phyloP scores from a whole-genome alignment of 2,797 vertebrate species.

The Eulemur albifrons region DNA sequence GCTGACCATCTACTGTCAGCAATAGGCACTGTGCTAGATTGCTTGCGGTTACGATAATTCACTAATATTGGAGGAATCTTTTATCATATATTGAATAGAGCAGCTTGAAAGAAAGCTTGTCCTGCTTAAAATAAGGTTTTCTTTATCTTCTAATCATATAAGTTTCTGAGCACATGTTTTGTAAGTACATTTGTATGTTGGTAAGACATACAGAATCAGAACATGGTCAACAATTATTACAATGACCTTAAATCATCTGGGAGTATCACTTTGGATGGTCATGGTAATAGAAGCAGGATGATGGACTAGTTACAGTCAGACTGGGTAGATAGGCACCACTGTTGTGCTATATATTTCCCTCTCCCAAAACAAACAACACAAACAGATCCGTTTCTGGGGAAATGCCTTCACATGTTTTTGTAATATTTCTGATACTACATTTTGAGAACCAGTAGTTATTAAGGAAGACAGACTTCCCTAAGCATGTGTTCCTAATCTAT shows the following conservation, averaged over 20 bases:
- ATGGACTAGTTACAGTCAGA: not conserved
- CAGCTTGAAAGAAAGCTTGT: not conserved
- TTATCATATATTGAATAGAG: not conserved
- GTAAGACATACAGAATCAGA: not conserved
- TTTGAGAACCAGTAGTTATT: not conserved
- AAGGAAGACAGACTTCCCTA: not conserved
- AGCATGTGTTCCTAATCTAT: not conserved
- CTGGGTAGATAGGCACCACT: not conserved
- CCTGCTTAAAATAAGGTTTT: not conserved
- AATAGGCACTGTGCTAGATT: not conserved
- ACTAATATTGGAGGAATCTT: not conserved
- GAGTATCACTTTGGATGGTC: not conserved
- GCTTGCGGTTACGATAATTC: not conserved
- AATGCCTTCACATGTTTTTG: not conserved
- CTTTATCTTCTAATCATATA: not conserved
- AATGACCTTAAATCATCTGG: not conserved
- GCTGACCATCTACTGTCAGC: not conserved
- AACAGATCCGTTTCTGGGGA: not conserved
- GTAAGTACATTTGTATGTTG: not conserved
- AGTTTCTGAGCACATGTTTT: not conserved
- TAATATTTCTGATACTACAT: not conserved
- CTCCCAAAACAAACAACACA: not conserved
- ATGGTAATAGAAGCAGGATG: not conserved
- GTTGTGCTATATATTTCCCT: not conserved
- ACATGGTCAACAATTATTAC: not conserved